A percentile compares a stretch with the other conserved stretches of the same genome.
phyloP scores from a whole-genome alignment of 2,113 vertebrate genomes.

The Malurus melanocephalus region DNA sequence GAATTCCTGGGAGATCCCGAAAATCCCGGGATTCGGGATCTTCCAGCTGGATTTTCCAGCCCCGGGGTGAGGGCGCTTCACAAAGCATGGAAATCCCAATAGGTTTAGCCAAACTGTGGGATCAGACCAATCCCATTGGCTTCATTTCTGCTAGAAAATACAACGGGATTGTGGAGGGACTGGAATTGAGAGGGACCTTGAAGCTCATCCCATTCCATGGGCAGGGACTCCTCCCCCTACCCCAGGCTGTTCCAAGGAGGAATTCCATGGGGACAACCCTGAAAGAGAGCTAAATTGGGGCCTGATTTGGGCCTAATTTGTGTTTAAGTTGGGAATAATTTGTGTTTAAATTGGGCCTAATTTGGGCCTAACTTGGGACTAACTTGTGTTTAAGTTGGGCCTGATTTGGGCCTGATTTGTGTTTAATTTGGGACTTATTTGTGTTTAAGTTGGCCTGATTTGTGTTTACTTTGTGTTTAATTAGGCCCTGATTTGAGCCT shows the following conservation, averaged over 20 bases:
- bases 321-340: too few relatives aligned
- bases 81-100: rapidly evolving
- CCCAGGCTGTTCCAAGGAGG: background rate
- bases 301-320: background rate
- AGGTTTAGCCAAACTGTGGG: background rate
- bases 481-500: too few relatives aligned
- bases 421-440: too few relatives aligned
- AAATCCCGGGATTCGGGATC: background rate
- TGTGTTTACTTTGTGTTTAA: too few relatives aligned
- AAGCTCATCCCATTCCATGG: background rate
- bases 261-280: background rate
- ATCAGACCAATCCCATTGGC: rapidly evolving
- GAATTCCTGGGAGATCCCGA: background rate
- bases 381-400: too few relatives aligned
- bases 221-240: background rate
- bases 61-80: rapidly evolving
- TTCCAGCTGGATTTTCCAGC: background rate
- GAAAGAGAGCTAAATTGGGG: background rate
- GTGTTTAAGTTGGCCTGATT: too few relatives aligned
- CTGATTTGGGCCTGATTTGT: too few relatives aligned
- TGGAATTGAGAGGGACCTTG: background rate
- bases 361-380: background rate
- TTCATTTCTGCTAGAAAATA: background rate
- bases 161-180: rapidly evolving
- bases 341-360: too few relatives aligned